Evolutionary conservation across 2,888 invertebrate species (phyloP).

Genomic region (Caradrina clavipalpis): DNA sequence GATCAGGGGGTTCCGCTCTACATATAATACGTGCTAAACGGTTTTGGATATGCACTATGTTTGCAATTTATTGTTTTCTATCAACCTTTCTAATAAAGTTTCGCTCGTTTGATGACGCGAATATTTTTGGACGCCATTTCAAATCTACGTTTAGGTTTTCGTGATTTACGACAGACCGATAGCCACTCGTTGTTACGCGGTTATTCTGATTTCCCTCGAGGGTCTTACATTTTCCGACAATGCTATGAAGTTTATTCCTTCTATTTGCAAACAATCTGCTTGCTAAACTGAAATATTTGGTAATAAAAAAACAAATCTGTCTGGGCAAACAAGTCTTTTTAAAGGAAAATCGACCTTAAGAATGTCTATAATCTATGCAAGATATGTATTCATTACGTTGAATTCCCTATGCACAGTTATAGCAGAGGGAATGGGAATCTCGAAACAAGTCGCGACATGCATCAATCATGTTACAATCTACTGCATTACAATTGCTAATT

Average conservation of each 20-base stretch:
- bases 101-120: slow-evolving; percentile 27
- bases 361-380: slow-evolving; percentile 22
- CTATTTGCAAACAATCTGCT: slow-evolving; percentile 53
- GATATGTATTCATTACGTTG: slow-evolving; percentile 30
- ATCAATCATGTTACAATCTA: slow-evolving; percentile 60
- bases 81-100: slow-evolving; percentile 31
- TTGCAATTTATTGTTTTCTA: slow-evolving; percentile 75
- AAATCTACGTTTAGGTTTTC: slow-evolving; percentile 45
- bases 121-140: slow-evolving; percentile 46
- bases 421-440: slow-evolving; percentile 55
- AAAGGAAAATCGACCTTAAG: not conserved
- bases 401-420: slow-evolving; percentile 50
- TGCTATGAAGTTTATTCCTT: slow-evolving; percentile 51
- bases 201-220: slow-evolving; percentile 60
- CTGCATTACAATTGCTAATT: slow-evolving; percentile 64
- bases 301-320: slow-evolving; percentile 23
- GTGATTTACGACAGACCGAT: slow-evolving; percentile 53
- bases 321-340: slow-evolving; percentile 6
- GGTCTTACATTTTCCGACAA: slow-evolving; percentile 40
- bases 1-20: slow-evolving; percentile 80
- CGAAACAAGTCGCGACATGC: slow-evolving; percentile 55
- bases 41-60: slow-evolving; percentile 75
- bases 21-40: slow-evolving; percentile 86
- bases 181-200: slow-evolving; percentile 45
- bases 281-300: slow-evolving; percentile 37